These are phyloP conservation scores for Prionailurus viverrinus DNA, from an alignment of 2,113 vertebrate genomes.

Conservation along the genomic window DNA sequence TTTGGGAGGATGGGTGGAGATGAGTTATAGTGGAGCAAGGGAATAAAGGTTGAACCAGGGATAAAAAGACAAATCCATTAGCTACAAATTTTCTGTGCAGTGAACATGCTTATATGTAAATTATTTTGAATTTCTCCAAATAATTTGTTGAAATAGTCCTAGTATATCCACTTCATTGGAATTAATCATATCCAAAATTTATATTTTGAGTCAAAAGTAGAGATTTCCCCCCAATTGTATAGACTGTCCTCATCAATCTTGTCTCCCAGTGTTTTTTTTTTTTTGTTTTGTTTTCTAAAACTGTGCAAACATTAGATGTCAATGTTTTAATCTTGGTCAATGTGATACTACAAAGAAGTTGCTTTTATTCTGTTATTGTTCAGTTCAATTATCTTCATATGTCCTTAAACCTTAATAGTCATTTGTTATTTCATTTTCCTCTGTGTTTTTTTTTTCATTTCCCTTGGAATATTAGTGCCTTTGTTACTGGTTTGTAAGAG, in stretches of 20 bases:
- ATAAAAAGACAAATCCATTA: neutral
- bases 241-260: neutral
- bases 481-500: neutral
- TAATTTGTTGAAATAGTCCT: neutral
- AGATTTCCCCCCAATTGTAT: neutral
- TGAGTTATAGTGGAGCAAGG: neutral
- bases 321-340: neutral
- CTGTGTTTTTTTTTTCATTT: neutral
- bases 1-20: neutral
- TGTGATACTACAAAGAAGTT: neutral
- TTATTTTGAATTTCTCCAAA: neutral
- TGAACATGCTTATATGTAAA: neutral
- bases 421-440: neutral
- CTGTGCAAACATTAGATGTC: neutral
- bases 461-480: neutral
- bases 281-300: neutral
- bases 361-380: neutral
- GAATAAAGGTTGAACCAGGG: neutral
- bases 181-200: neutral
- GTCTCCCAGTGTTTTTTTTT: neutral
- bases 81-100: neutral
- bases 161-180: neutral
- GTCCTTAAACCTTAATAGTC: neutral
- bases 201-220: neutral
- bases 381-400: neutral